Base-by-base conservation (phyloP, 1,140 invertebrate species). In the Melitaea cinxia region DNA sequence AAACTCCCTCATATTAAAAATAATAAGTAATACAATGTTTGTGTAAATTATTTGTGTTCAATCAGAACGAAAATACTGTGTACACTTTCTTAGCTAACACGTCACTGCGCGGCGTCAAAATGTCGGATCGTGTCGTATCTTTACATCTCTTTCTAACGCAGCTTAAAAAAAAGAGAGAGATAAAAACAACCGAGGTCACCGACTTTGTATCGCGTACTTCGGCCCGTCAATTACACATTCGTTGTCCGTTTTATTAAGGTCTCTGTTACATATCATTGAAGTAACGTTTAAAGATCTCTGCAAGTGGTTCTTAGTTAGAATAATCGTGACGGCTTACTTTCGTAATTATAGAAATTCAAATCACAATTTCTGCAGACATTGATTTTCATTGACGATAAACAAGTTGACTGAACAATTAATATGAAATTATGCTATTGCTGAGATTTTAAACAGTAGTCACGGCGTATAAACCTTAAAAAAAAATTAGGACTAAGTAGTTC, bases 81-180 rank as follows among this genome's bases (percentile, higher is more conserved):
- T 19, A 70, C 80, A 78, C 77, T 75, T 49, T 64, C 69, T 58
- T 47, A 64, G 62, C 59, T 65, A 63, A 65, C 60, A 73, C 78
- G 80, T 82, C 77, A 85, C 77, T 82, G 75, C 30, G 30, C 62
- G 56, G 72, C 72, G 70, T 72, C 71, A 77, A 72, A 75, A 77
- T 79, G 68, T 78, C 82, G 80, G 69, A 78, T 76, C 81, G 82
- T 72, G 72, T 72, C 50, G 69, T 65, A 58, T 83, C 14, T 15
- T 47, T 30, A n/a, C 58, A 54, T 82, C 81, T 61, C 67, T 49
- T 28, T 87, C 73, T 70, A 30, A 39, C 12, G n/a, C 1, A n/a
- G n/a, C 15, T 19, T 1, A 58, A 39, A 6, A 54, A 52, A 78
- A 35, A 66, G 73, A 70, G 74, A 79, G 28, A 62, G 42, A 47